phyloP scores from a whole-genome alignment of 30 jellyfish, hydroid and myxozoan genomes.

The Aurelia aurita region DNA sequence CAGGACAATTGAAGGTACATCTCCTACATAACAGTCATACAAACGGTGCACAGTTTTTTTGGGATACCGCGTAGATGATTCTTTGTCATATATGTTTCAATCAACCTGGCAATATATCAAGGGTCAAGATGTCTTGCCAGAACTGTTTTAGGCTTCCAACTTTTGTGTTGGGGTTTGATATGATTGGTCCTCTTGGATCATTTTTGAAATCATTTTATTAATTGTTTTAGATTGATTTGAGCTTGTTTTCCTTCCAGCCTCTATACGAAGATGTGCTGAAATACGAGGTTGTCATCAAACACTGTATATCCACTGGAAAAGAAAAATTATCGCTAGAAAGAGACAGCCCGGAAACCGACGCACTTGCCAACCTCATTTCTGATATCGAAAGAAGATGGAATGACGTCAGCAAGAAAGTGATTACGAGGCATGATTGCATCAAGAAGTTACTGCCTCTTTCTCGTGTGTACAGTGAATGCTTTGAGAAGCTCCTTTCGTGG shows the following conservation, averaged over 20 bases:
- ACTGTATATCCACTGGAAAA: constrained; percentile 37
- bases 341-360: constrained; percentile 50
- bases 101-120: too few relatives aligned
- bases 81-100: too few relatives aligned
- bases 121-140: too few relatives aligned
- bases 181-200: too few relatives aligned
- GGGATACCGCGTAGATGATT: too few relatives aligned
- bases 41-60: too few relatives aligned
- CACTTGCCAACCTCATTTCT: constrained; percentile 48
- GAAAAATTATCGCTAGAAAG: constrained; percentile 46
- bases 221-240: too few relatives aligned
- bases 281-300: constrained; percentile 33
- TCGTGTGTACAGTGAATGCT: constrained; percentile 53
- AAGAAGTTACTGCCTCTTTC: constrained; percentile 77
- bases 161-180: too few relatives aligned
- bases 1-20: too few relatives aligned
- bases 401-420: constrained; percentile 52
- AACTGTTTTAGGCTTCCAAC: too few relatives aligned
- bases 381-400: constrained; percentile 88
- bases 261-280: constrained; percentile 47
- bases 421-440: constrained; percentile 74
- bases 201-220: too few relatives aligned
- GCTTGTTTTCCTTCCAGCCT: constrained; percentile 17
- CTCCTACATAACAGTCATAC: too few relatives aligned
- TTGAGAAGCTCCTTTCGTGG: constrained; percentile 78